Base-by-base conservation (phyloP, 1,140 invertebrate species). In the Scylla paramamosain region DNA sequence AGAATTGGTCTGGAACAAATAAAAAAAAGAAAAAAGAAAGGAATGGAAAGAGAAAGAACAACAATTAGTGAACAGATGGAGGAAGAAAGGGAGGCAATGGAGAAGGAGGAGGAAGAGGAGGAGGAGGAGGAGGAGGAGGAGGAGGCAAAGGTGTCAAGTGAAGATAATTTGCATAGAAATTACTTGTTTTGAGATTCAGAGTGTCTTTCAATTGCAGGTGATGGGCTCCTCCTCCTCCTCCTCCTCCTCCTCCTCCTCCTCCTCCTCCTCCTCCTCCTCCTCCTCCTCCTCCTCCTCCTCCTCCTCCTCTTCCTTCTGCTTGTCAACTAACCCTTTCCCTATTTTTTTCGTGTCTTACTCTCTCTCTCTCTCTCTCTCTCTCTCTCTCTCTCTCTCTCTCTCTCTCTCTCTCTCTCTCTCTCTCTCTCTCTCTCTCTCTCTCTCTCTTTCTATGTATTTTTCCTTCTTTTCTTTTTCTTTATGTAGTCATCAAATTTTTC, bases 181-280 rank as follows among this genome's bases (percentile, higher is more conserved):
- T 87, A 94, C 93, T 94, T 94, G 93, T 94, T 94, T 91, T 94
- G 93, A 94, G 87, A 90, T 91, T 87, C 90, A 83, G 93, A 94
- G 87, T 94, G 93, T 83, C 83, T 94, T 94, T 94, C 93, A 91
- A 94, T 94, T 94, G 93, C 93, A 94, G 29, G 86, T 91, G 93
- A 77, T 48, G 45, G 29, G 16, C 28, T 45, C 90, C 48, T 28
- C 25, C 46, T 48, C n/a, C 8, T 52, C 39, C 46, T 16, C 16
- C 14, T 91, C 39, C 45, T 28, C 12, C 89, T 46, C 46, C 46
- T 28, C 29, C 90, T 91, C 39, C 48, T 45, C 48, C 48, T 46
- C 29, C n/a, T 28, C 83, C 83, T 14, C 52, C 12, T 59, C 52
- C 12, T 59, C 52, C 52, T 59, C 52, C 52, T 59, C 20, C 52